Evolutionary conservation across 2,888 invertebrate species (phyloP).

Genomic region (Synergus gifuensis): DNA sequence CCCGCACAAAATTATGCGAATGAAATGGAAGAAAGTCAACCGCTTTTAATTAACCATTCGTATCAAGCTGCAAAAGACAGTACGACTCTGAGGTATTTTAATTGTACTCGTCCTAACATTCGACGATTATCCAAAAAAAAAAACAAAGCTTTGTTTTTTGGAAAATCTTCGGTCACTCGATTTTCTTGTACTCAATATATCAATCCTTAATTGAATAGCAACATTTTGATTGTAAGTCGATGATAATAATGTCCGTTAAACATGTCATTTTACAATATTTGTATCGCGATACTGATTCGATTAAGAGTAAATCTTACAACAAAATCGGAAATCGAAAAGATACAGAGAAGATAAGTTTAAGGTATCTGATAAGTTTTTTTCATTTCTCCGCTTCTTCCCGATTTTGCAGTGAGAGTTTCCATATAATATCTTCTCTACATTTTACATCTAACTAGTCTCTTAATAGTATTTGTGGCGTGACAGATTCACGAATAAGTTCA

Average conservation of each 20-base stretch:
- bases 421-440: conserved; percentile 33
- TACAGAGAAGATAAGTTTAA: not conserved
- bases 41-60: conserved; percentile 21
- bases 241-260: conserved; percentile 4
- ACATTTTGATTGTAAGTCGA: conserved; percentile 37
- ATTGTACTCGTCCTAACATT: conserved; percentile 39
- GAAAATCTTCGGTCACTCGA: conserved; percentile 15
- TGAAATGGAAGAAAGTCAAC: conserved; percentile 28
- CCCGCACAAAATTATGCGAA: conserved; percentile 23
- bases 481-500: conserved; percentile 21
- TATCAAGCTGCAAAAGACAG: conserved; percentile 18
- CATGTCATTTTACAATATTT: conserved; percentile 32
- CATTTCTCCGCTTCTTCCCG: not conserved
- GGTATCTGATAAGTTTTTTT: not conserved
- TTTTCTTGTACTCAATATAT: conserved; percentile 3
- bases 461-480: conserved; percentile 34
- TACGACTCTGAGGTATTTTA: conserved; percentile 43
- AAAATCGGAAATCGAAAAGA: conserved; percentile 1
- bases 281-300: conserved; percentile 32
- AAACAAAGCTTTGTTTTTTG: not conserved
- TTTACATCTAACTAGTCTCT: conserved; percentile 27
- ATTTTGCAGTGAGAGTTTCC: conserved; percentile 16
- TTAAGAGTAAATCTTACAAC: conserved; percentile 19
- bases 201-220: conserved; percentile 16
- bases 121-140: conserved; percentile 42